Base-by-base conservation (phyloP, 2,888 invertebrate genomes). In the Cerastoderma edule region DNA sequence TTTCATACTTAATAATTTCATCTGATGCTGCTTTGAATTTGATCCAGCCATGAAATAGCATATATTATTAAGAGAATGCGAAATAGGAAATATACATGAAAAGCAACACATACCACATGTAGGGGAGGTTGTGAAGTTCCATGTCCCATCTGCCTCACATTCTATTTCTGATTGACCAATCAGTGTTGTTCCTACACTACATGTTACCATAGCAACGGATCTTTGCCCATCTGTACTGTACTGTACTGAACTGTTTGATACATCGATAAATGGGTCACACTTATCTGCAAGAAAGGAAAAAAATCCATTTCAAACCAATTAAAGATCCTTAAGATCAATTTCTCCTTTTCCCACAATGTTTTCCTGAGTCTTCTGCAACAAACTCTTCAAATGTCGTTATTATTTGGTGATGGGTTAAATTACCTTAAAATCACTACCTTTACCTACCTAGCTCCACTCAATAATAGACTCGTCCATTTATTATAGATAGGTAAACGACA, bases 101-200 rank as follows among this genome's bases (percentile, higher is more conserved):
- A 53, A 5, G 24, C 5, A 5, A 65, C 0, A 63, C 50, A n/a
- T 67, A 81, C 80, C 75, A 72, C 80, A 81, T 22, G 53, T 13
- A 22, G 56, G 28, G 28, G 50, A 24, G 4, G 65, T 35, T 22
- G 19, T 22, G 13, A 70, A 33, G n/a, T 75, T 70, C 80, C 80
- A 81, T 46, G 48, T 63, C 27, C 80, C 80, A 53, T 69, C 28
- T 10, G 32, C 39, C 13, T 54, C 63, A 70, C 80, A 81, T 5
- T 28, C 33, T 5, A 75, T 50, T 1, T 48, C 44, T 28, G 68
- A 28, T 16, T 65, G 27, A 39, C 80, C 80, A 35, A 30, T 39
- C 32, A 78, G 32, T 10, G 80, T 72, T 13, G 72, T 68, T 19
- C 80, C 80, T 54, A 65, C 27, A 22, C 72, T 75, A 67, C 80